These are phyloP conservation scores for Pachyrhynchus sulphureomaculatus DNA, from an alignment of 1,140 invertebrate genomes.

Conservation along the genomic window DNA sequence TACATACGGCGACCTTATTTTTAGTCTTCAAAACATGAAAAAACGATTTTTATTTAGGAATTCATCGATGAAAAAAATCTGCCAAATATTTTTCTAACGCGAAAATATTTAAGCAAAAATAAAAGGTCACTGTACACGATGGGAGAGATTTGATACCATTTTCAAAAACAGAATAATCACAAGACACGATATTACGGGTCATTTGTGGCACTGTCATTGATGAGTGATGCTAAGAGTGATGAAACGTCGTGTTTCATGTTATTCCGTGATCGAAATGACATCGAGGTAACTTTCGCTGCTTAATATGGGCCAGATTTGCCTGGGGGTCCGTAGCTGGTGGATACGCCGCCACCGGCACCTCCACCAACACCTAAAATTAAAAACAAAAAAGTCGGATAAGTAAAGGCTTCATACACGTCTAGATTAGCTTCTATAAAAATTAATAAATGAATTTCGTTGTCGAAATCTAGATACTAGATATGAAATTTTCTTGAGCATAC, in stretches of 20 bases:
- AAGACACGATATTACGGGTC: constrained; percentile 14
- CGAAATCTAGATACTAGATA: too few relatives aligned
- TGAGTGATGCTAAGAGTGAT: constrained; percentile 21
- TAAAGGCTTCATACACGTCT: too few relatives aligned
- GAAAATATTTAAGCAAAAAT: constrained; percentile 23
- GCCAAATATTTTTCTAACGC: constrained; percentile 14
- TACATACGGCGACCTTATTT: constrained; percentile 36
- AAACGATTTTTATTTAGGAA: constrained; percentile 6
- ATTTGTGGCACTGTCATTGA: constrained; percentile 2
- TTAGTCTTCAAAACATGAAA: constrained; percentile 32
- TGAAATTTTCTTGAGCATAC: too few relatives aligned
- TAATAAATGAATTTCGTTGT: too few relatives aligned
- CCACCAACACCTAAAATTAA: constrained; percentile 29
- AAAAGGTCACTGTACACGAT: constrained; percentile 12
- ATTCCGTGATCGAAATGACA: neutral
- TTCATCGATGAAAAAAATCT: neutral
- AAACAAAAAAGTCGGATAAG: neutral
- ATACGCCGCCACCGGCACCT: constrained; percentile 39
- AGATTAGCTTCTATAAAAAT: too few relatives aligned
- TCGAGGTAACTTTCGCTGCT: constrained; percentile 23
- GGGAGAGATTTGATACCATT: neutral
- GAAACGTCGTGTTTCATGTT: neutral
- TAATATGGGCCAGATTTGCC: constrained; percentile 47
- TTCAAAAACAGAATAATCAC: constrained; percentile 3
- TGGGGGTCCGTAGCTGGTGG: constrained; percentile 44